These are phyloP conservation scores for Cryptotermes secundus DNA, from an alignment of 1,140 invertebrate genomes.

Conservation along the genomic window DNA sequence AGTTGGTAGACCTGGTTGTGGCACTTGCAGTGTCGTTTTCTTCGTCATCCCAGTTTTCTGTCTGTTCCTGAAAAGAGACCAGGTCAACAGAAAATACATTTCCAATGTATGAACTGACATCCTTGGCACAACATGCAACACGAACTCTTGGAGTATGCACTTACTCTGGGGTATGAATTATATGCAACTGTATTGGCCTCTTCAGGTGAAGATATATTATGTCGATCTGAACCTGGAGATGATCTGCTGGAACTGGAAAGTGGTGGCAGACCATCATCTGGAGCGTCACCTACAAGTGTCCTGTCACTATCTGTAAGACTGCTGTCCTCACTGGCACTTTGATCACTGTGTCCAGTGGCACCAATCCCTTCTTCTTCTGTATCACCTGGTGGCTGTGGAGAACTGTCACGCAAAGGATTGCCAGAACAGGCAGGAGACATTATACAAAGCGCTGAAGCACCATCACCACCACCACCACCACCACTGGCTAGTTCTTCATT, in stretches of 20 bases:
- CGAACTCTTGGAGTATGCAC: background rate
- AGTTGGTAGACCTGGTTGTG: conserved; percentile 34
- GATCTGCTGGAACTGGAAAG: conserved; percentile 51
- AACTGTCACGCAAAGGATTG: conserved; percentile 26
- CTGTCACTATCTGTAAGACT: conserved; percentile 74
- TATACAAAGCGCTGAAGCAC: background rate
- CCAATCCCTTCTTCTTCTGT: conserved; percentile 43
- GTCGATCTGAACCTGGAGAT: conserved; percentile 41
- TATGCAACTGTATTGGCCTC: conserved; percentile 35
- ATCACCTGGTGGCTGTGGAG: conserved; percentile 34
- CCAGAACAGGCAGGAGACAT: background rate
- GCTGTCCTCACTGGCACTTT: conserved; percentile 76
- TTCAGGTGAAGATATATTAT: conserved; percentile 43
- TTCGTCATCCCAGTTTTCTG: conserved; percentile 41
- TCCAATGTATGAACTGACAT: background rate
- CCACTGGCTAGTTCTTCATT: background rate
- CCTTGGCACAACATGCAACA: background rate
- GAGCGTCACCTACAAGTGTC: conserved; percentile 63
- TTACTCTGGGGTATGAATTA: conserved; percentile 29
- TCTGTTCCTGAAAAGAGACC: conserved; percentile 33
- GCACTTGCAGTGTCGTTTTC: conserved; percentile 22
- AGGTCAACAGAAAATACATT: background rate
- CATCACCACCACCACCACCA: background rate
- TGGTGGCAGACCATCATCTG: conserved; percentile 51
- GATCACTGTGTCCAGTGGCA: conserved; percentile 49